Base-by-base conservation (phyloP, 2,888 invertebrate species). In the Trypoxylon attenuatum region DNA sequence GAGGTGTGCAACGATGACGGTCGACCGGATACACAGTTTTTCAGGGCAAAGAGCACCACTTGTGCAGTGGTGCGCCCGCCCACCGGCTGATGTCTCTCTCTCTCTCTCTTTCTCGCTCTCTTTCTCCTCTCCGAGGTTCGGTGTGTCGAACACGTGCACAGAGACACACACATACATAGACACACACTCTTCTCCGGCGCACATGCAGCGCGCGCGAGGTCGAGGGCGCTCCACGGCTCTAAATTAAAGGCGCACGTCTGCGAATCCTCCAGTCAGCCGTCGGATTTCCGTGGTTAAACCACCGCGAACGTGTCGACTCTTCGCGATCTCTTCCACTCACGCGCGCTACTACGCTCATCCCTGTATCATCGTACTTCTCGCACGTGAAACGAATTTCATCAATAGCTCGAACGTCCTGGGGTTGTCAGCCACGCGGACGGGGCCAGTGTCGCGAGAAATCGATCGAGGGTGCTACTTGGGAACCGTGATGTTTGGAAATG, bases 191-290 rank as follows among this genome's bases (percentile, higher is more conserved):
- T 45, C 6, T 25, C 53, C 16, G 29, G 19, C 51, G 50, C 55
- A 55, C 60, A 46, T 47, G 59, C 54, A 51, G 25, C 56, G 52
- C 46, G 78, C 73, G 79, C 79, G 83, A 82, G 84, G 82, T 85
- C 83, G 84, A 85, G 85, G 82, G 84, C 82, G 84, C 79, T 81
- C 73, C 76, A 78, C 79, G 82, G 66, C 81, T 83, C 82, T 82
- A 85, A 85, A 84, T 84, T 85, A 83, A 84, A 85, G 83, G 82
- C 84, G 82, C 84, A 76, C 82, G 81, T 80, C 82, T 82, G 80
- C 76, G 79, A 80, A 82, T 76, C 77, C 83, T 82, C 82, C 84
- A 85, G 85, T 85, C 85, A 81, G 80, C 78, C 80, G 83, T 79
- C 76, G 78, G 83, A 79, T 85, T 82, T 82, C 79, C 78, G 77